A percentile compares a stretch with the other conserved stretches of the same genome.
These are phyloP conservation scores for Holothuria scabra DNA, from an alignment of 53 echinoderm and acorn worm species.

Conservation along the genomic window DNA sequence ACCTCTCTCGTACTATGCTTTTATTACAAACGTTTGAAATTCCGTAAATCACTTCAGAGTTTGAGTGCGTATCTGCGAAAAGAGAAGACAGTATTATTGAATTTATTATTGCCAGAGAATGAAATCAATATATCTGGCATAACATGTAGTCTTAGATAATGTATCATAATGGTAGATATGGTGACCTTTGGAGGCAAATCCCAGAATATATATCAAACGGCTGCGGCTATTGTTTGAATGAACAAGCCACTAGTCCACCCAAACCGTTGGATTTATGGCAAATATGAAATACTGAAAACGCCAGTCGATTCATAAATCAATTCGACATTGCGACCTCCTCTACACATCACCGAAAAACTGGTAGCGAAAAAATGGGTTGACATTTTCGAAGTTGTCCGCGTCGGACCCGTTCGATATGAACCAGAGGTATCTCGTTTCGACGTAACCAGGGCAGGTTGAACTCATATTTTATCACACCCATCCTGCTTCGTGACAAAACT, in stretches of 20 bases:
- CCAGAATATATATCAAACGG: slow-evolving; percentile 26
- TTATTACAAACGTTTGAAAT: no score
- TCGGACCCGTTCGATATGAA: no score
- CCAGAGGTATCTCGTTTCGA: neutral
- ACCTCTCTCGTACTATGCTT: no score
- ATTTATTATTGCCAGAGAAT: slow-evolving; percentile 5
- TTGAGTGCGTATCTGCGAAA: no score
- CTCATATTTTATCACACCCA: slow-evolving; percentile 6
- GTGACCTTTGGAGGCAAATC: slow-evolving; percentile 4
- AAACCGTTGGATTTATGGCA: slow-evolving; percentile 34
- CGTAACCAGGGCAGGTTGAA: slow-evolving; percentile 34
- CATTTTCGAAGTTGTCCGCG: no score
- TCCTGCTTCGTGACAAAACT: neutral
- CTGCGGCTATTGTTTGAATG: slow-evolving; percentile 6
- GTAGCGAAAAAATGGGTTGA: no score
- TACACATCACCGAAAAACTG: no score
- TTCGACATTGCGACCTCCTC: no score
- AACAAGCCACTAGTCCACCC: slow-evolving; percentile 34
- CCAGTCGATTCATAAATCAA: no score
- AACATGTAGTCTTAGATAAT: slow-evolving; percentile 18
- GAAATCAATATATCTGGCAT: slow-evolving; percentile 15
- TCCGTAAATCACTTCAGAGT: no score
- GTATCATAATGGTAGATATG: slow-evolving; percentile 11
- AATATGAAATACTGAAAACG: slow-evolving; percentile 35
- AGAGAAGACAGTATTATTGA: neutral